Percentiles rank a stretch among this genome's conserved stretches.
These are phyloP conservation scores for Mactra quadrangularis DNA, from an alignment of 1,140 invertebrate genomes.

Conservation along the genomic window DNA sequence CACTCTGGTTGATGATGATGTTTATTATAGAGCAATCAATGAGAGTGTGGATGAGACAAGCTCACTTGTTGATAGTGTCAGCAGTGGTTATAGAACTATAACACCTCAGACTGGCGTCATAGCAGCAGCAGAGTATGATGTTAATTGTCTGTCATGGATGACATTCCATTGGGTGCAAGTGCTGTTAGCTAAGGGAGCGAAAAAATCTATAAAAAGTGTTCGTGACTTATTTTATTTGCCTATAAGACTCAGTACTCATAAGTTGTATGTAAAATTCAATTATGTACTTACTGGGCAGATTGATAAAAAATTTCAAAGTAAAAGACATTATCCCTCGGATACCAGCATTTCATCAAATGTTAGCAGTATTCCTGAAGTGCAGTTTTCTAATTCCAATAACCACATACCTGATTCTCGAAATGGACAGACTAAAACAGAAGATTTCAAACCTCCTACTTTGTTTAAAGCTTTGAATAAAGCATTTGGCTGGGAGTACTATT, in stretches of 20 bases:
- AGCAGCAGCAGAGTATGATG: constrained; percentile 92
- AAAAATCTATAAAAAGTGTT: constrained; percentile 87
- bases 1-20: constrained; percentile 32
- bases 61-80: constrained; percentile 62
- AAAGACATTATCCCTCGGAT: constrained; percentile 1
- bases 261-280: constrained; percentile 86
- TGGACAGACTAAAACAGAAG: not conserved
- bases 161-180: constrained; percentile 95
- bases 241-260: constrained; percentile 87
- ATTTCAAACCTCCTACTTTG: constrained; percentile 83
- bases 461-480: constrained; percentile 90
- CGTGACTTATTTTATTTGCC: constrained; percentile 96
- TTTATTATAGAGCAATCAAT: constrained; percentile 53
- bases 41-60: constrained; percentile 49
- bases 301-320: constrained; percentile 16
- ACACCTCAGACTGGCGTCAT: constrained; percentile 89
- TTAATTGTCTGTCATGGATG: constrained; percentile 89
- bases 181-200: constrained; percentile 92
- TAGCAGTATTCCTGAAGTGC: constrained; percentile 52
- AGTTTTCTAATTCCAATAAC: constrained; percentile 27
- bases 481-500: constrained; percentile 95
- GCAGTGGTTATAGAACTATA: constrained; percentile 85
- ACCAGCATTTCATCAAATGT: constrained; percentile 29
- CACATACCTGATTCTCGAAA: constrained; percentile 7
- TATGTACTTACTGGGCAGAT: constrained; percentile 39